Evolutionary conservation across 2,797 vertebrate genomes (phyloP), one percentile per base, ranked within the genome.

Genomic region (Poeciliopsis paucimaculata): DNA sequence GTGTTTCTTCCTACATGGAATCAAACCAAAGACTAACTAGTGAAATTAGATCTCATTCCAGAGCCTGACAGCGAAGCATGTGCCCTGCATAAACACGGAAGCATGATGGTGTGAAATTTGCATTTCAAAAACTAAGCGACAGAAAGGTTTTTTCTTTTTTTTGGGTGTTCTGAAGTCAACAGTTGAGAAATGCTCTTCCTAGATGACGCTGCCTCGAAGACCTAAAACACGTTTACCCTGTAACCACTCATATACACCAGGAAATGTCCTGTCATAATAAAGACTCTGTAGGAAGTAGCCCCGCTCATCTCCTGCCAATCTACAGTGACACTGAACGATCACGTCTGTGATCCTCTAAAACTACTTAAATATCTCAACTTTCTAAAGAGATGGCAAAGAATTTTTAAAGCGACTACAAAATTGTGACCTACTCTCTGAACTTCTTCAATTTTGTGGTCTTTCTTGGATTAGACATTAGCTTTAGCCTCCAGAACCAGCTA

Each of bases 261-360:
- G 90, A 90, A 84, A 85, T 80, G 34, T 34, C 73, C 57, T 5
- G 72, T 90, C 91, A 82, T 53, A 20, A 53, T 66, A 86, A 91
- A 89, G 49, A 72, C 78, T 1, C 20, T 55, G 53, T 70, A 23
- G 77, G 51, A 84, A 85, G 60, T 7, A 3, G 31, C 4, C 11
- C 4, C 8, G 72, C 45, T 89, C 72, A 83, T 82, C 81, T 86
- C 55, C 72, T 77, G 83, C 87, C 90, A 80, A 74, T 90, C 82
- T 39, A 6, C 18, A 49, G 51, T 39, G 70, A 64, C 31, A 51
- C 41, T 43, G 72, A 78, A 82, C 36, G 26, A 72, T 60, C 66
- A 81, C 71, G 36, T 78, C 28, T 77, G 72, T 76, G 86, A 84
- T 2, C 47, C 60, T 83, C 9, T 13, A 28, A 87, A 77, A 72